These are phyloP conservation scores for Gallinago undulata DNA, from an alignment of 2,113 vertebrate species.

Conservation along the genomic window DNA sequence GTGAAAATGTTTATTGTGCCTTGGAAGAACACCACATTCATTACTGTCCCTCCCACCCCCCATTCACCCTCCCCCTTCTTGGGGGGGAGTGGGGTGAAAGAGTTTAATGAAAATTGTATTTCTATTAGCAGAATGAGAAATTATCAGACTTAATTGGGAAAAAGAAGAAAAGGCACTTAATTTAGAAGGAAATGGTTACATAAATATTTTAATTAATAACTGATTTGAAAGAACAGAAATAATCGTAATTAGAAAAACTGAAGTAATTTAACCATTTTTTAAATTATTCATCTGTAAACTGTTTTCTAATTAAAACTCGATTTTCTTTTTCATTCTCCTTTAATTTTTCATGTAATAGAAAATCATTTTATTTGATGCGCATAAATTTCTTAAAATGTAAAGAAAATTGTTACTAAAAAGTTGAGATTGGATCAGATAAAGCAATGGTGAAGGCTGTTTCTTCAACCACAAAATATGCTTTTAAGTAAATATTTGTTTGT, in stretches of 20 bases:
- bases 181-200: constrained; percentile 63
- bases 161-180: constrained; percentile 66
- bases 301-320: constrained; percentile 70
- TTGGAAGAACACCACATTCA: constrained; percentile 37
- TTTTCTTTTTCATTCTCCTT: constrained; percentile 58
- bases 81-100: constrained; percentile 18
- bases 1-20: constrained; percentile 49
- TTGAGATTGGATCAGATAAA: not conserved
- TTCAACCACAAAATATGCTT: not conserved
- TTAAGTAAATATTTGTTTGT: not conserved
- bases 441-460: not conserved
- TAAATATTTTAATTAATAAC: constrained; percentile 74
- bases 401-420: constrained; percentile 5
- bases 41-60: constrained; percentile 22
- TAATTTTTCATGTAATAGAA: constrained; percentile 59
- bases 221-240: constrained; percentile 65
- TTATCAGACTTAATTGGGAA: constrained; percentile 65
- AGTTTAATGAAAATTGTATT: constrained; percentile 69
- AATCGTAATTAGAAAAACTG: constrained; percentile 64
- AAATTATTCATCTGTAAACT: constrained; percentile 70
- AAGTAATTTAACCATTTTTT: constrained; percentile 67
- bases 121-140: constrained; percentile 67
- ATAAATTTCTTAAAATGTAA: constrained; percentile 34
- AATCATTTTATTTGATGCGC: constrained; percentile 16
- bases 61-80: not conserved